Percentiles rank a stretch among this genome's conserved stretches.
Conservation (phyloP, 2,113 vertebrate species). For the Triplophysa tibetana region DNA sequence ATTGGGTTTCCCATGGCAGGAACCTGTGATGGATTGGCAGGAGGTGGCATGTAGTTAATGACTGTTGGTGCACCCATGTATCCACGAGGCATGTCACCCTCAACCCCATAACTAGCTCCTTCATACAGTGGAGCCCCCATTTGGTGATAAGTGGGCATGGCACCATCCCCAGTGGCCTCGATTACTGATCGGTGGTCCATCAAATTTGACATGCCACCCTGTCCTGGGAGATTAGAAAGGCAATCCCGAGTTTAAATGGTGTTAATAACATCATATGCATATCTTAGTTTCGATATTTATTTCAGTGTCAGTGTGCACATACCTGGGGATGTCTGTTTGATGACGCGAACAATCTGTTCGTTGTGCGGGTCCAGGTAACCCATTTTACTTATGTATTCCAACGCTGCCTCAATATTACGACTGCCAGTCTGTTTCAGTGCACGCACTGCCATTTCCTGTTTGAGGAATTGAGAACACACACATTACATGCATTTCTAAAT, state of each 20-base stretch:
- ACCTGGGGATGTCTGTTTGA: conserved; percentile 98
- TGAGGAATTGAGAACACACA: neutral
- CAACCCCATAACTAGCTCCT: conserved; percentile 79
- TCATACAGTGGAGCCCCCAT: conserved; percentile 83
- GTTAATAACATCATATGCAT: neutral
- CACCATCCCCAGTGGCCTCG: conserved; percentile 81
- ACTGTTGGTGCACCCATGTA: conserved; percentile 78
- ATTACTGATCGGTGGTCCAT: conserved; percentile 84
- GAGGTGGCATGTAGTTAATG: conserved; percentile 88
- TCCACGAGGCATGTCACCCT: conserved; percentile 81
- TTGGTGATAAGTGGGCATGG: conserved; percentile 85
- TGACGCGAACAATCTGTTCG: conserved; percentile 94
- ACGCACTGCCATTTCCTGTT: conserved; percentile 94
- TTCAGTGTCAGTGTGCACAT: conserved; percentile 44
- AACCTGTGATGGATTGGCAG: conserved; percentile 76
- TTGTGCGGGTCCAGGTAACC: conserved; percentile 94
- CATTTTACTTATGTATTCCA: conserved; percentile 99
- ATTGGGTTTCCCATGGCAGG: conserved; percentile 78
- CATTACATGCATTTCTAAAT: neutral
- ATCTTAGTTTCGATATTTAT: neutral
- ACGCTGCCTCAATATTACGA: conserved; percentile 92
- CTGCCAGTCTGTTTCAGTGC: conserved; percentile 96
- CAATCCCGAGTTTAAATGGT: neutral
- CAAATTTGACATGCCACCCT: conserved; percentile 79
- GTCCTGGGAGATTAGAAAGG: conserved; percentile 71